Evolutionary conservation across 2,113 vertebrate genomes (phyloP).

Genomic region (Crotalus horridus): DNA sequence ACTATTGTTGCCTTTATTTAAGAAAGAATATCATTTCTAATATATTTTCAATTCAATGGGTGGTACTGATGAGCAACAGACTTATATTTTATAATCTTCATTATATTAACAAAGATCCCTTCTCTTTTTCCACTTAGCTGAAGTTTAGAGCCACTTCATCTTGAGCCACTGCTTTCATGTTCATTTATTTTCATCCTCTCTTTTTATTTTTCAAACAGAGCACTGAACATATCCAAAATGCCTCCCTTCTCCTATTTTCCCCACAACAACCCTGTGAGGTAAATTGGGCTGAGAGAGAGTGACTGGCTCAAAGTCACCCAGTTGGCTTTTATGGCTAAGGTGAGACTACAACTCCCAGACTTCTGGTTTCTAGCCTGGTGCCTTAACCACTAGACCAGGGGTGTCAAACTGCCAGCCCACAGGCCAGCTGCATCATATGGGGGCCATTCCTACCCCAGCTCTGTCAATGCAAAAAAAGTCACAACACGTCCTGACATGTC

Average conservation of each 20-base stretch:
- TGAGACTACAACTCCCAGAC: too few species aligned
- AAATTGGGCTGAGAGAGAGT: background rate
- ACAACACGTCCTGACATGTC: too few species aligned
- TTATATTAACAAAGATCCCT: background rate
- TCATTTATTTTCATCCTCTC: background rate
- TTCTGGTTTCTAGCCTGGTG: too few species aligned
- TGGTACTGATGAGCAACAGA: background rate
- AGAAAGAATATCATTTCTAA: background rate
- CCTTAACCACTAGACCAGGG: too few species aligned
- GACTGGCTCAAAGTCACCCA: background rate
- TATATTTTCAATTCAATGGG: background rate
- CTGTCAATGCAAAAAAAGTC: too few species aligned
- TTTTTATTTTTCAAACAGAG: background rate
- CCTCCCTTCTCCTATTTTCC: background rate
- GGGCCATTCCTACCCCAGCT: too few species aligned
- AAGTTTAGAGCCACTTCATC: background rate
- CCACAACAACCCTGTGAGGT: background rate
- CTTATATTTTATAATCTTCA: background rate
- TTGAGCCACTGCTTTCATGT: background rate
- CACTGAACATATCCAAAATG: background rate
- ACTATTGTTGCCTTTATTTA: background rate
- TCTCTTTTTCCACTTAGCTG: background rate
- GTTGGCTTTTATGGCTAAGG: too few species aligned
- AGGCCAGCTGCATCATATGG: too few species aligned
- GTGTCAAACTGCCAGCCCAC: too few species aligned